Evolutionary conservation across 2,888 invertebrate genomes (phyloP).

Genomic region (Creontiades dilutus): DNA sequence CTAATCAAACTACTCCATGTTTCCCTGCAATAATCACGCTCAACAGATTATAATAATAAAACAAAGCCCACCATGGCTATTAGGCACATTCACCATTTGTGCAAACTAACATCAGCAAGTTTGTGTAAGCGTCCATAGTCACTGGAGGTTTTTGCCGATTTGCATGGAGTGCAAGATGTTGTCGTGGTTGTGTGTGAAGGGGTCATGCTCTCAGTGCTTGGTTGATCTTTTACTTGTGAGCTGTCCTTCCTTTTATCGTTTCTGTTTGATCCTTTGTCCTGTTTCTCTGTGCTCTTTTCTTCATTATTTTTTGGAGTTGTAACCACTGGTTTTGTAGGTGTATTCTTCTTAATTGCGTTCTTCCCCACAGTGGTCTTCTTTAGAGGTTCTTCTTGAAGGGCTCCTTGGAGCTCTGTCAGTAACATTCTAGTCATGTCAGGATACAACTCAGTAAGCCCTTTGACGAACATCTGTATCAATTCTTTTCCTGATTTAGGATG

Average conservation of each 20-base stretch:
- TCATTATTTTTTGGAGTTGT: background rate
- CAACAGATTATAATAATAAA: too few relatives aligned
- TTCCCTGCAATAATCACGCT: too few relatives aligned
- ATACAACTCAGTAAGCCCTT: conserved; percentile 45
- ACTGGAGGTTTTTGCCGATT: background rate
- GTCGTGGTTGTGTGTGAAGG: background rate
- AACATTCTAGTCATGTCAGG: conserved; percentile 46
- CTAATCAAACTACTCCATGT: too few relatives aligned
- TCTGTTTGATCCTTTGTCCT: background rate
- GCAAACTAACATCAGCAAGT: background rate
- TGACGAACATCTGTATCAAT: conserved; percentile 55
- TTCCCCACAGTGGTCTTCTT: background rate
- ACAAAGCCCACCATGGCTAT: too few relatives aligned
- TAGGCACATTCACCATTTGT: too few relatives aligned
- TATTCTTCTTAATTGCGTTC: background rate
- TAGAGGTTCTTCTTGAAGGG: background rate
- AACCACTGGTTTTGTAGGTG: background rate
- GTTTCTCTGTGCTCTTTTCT: background rate
- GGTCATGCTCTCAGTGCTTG: background rate
- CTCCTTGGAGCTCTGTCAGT: conserved; percentile 37
- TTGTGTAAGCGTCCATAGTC: background rate
- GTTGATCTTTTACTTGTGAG: background rate
- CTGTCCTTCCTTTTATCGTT: background rate
- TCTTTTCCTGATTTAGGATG: conserved; percentile 51
- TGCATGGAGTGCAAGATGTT: background rate